A percentile compares a stretch with the other conserved stretches of the same genome.
These are phyloP conservation scores for Catalaphyllia jardinei DNA, from an alignment of 64 coral and sea anemone species.

Conservation along the genomic window DNA sequence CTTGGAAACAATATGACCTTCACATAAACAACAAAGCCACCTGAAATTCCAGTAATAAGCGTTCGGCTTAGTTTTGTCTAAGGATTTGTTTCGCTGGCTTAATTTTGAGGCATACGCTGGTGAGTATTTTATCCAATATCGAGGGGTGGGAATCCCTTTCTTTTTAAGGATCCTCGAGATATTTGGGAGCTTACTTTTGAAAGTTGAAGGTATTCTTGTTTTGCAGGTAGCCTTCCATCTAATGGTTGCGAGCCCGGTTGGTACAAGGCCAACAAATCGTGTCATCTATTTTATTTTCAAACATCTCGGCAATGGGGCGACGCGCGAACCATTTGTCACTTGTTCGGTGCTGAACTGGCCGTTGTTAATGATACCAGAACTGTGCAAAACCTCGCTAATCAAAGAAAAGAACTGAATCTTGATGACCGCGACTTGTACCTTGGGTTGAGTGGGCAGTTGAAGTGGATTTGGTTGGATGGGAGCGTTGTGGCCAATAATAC, in stretches of 20 bases:
- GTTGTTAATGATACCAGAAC: not conserved
- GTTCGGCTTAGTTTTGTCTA: too few relatives aligned
- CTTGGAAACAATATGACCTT: too few relatives aligned
- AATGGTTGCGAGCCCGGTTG: conserved; percentile 7
- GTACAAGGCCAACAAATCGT: not conserved
- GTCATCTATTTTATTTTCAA: not conserved
- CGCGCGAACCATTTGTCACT: not conserved
- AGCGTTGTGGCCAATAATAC: not conserved
- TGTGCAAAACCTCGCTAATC: not conserved
- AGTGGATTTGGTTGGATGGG: conserved; percentile 9
- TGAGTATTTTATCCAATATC: too few relatives aligned
- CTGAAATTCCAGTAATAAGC: too few relatives aligned
- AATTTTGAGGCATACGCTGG: too few relatives aligned
- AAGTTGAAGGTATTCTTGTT: not conserved
- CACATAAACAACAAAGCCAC: too few relatives aligned
- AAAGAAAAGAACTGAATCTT: not conserved
- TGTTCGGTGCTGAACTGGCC: not conserved
- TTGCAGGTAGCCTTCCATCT: not conserved
- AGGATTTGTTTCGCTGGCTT: too few relatives aligned
- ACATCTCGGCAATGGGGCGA: not conserved
- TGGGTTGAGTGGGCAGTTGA: conserved; percentile 8
- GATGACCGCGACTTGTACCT: not conserved
- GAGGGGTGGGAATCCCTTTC: too few relatives aligned
- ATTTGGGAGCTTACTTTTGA: not conserved
- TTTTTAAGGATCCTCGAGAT: too few relatives aligned